Conservation (phyloP, 2,888 invertebrate genomes). For the Mylabris sibirica region DNA sequence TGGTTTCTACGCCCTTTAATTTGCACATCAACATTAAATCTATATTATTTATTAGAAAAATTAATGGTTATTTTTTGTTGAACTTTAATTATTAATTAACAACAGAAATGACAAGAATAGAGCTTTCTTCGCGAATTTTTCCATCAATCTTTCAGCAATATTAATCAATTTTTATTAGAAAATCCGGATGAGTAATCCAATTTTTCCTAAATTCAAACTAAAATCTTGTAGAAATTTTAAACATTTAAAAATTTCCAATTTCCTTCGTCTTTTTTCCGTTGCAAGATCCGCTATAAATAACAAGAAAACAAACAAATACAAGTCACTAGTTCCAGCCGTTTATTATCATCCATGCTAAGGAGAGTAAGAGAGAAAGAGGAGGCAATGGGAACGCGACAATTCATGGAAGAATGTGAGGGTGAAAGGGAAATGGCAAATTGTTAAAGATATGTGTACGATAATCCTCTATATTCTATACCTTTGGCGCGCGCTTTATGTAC, state of each 20-base stretch:
- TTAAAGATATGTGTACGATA: conserved; percentile 39
- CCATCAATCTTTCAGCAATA: not conserved
- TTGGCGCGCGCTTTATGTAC: conserved; percentile 49
- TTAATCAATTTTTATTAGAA: conserved; percentile 1
- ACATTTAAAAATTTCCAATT: not conserved
- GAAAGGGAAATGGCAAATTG: conserved; percentile 1
- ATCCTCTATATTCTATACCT: conserved; percentile 38
- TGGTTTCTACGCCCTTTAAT: conserved; percentile 21
- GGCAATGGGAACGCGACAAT: not conserved
- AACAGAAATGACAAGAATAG: not conserved
- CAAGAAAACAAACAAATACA: not conserved
- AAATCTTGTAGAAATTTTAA: not conserved
- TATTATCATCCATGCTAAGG: not conserved
- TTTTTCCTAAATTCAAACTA: not conserved
- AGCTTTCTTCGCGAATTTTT: not conserved
- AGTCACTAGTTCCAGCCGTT: not conserved
- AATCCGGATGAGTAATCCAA: not conserved
- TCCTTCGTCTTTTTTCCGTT: not conserved
- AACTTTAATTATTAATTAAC: not conserved
- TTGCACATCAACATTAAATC: not conserved
- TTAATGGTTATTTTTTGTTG: not conserved
- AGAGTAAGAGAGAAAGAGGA: not conserved
- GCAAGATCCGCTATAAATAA: not conserved
- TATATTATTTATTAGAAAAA: not conserved
- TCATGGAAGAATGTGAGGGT: not conserved